A percentile compares a stretch with the other conserved stretches of the same genome.
phyloP scores from a whole-genome alignment of 1,140 invertebrate genomes.

The Copidosoma floridanum region DNA sequence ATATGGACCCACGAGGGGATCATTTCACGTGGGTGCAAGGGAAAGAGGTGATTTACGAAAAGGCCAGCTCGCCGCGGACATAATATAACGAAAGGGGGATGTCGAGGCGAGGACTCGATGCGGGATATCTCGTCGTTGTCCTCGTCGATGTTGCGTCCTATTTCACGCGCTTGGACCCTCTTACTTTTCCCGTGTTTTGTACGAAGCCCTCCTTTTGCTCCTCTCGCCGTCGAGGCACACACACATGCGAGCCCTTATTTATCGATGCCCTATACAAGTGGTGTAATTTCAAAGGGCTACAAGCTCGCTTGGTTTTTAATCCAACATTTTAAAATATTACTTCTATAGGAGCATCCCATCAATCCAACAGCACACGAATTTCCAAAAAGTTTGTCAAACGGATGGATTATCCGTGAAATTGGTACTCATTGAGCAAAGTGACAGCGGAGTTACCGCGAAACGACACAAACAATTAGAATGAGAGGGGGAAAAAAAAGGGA shows the following conservation, averaged over 20 bases:
- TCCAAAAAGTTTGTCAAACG: no score
- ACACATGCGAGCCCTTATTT: slow-evolving; percentile 7
- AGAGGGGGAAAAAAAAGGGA: no score
- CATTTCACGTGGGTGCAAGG: slow-evolving; percentile 14
- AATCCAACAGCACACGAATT: not conserved
- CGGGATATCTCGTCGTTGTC: not conserved
- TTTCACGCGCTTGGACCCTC: slow-evolving; percentile 18
- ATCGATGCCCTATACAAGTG: slow-evolving; percentile 6
- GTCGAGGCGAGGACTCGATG: slow-evolving; percentile 15
- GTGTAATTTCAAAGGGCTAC: slow-evolving; percentile 22
- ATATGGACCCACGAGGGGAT: no score
- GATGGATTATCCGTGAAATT: not conserved
- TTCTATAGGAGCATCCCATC: not conserved
- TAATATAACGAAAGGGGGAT: not conserved
- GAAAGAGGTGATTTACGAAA: slow-evolving; percentile 27
- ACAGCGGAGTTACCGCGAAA: no score
- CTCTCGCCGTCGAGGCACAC: not conserved
- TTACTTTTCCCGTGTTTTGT: no score
- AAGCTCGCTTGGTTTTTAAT: slow-evolving; percentile 13
- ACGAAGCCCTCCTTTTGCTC: not conserved
- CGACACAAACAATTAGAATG: no score
- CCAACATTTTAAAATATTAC: no score
- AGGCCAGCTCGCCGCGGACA: not conserved
- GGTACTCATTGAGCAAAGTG: no score
- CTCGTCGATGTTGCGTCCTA: slow-evolving; percentile 24